phyloP scores from a whole-genome alignment of 2,888 invertebrate genomes.

The Fragum fragum region DNA sequence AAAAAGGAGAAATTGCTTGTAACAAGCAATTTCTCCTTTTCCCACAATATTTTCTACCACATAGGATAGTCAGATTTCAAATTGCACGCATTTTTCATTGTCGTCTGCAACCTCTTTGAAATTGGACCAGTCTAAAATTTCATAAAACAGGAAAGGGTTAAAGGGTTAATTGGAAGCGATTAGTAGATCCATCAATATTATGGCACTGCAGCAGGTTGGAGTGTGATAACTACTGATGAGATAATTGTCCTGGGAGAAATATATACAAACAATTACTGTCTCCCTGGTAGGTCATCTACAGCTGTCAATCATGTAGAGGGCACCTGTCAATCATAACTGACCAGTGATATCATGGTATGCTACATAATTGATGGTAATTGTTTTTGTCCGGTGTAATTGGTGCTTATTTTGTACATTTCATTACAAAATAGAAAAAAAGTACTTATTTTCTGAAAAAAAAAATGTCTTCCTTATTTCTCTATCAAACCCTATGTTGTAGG shows the following conservation, averaged over 20 bases:
- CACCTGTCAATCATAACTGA: constrained; percentile 19
- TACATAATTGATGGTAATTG: constrained; percentile 2
- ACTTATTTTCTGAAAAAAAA: too few relatives aligned
- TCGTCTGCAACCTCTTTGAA: too few relatives aligned
- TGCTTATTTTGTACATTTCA: too few relatives aligned
- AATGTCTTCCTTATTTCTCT: background rate
- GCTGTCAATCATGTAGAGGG: constrained; percentile 17
- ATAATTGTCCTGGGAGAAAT: constrained; percentile 17
- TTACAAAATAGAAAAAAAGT: too few relatives aligned
- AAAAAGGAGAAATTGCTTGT: too few relatives aligned
- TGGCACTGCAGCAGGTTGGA: background rate
- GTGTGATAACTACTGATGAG: constrained; percentile 10
- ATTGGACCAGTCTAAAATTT: too few relatives aligned
- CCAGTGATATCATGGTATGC: background rate
- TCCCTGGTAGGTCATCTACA: background rate
- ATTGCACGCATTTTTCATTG: too few relatives aligned
- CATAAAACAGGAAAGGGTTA: too few relatives aligned
- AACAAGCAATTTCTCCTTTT: too few relatives aligned
- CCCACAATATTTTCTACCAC: too few relatives aligned
- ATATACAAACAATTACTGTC: constrained; percentile 23
- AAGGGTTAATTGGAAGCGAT: background rate
- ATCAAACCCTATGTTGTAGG: too few relatives aligned
- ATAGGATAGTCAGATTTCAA: too few relatives aligned
- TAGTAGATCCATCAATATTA: constrained; percentile 13
- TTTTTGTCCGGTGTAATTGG: background rate